phyloP scores from a whole-genome alignment of 1,140 invertebrate genomes.

The Brachystomella parvula region DNA sequence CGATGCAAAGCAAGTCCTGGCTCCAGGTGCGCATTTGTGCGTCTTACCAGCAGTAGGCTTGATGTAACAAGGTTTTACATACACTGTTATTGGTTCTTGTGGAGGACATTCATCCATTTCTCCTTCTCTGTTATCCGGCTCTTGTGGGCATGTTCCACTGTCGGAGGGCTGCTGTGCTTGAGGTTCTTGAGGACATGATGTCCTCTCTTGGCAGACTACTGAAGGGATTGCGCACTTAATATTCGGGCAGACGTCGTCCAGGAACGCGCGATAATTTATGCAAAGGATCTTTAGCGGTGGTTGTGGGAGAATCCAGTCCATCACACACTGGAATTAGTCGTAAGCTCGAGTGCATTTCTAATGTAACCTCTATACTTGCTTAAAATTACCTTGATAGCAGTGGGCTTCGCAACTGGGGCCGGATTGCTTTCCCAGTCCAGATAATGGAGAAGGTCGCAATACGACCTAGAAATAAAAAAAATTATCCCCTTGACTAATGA shows the following conservation, averaged over 20 bases:
- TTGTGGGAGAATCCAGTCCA: constrained; percentile 34
- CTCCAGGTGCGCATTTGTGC: constrained; percentile 32
- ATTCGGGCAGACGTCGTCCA: constrained; percentile 35
- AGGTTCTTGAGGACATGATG: constrained; percentile 27
- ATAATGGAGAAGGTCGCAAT: constrained; percentile 32
- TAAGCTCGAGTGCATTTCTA: constrained; percentile 14
- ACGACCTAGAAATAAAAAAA: constrained; percentile 27
- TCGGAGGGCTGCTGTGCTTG: background rate
- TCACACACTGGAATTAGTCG: constrained; percentile 17
- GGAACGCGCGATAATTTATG: constrained; percentile 36
- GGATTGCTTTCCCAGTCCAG: constrained; percentile 36
- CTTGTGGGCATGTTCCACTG: constrained; percentile 18
- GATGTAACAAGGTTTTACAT: constrained; percentile 27
- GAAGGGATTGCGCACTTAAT: constrained; percentile 32
- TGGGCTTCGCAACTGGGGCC: constrained; percentile 31
- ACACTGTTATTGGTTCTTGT: constrained; percentile 28
- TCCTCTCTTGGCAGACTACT: constrained; percentile 23
- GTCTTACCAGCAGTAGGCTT: constrained; percentile 22
- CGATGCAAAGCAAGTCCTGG: constrained; percentile 23
- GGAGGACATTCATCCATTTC: constrained; percentile 24
- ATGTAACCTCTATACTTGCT: background rate
- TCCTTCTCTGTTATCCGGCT: constrained; percentile 15
- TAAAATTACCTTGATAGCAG: constrained; percentile 29
- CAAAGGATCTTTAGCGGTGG: constrained; percentile 36
- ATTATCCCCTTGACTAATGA: constrained; percentile 11